Evolutionary conservation across 2,888 invertebrate species (phyloP).

Genomic region (Creontiades dilutus): DNA sequence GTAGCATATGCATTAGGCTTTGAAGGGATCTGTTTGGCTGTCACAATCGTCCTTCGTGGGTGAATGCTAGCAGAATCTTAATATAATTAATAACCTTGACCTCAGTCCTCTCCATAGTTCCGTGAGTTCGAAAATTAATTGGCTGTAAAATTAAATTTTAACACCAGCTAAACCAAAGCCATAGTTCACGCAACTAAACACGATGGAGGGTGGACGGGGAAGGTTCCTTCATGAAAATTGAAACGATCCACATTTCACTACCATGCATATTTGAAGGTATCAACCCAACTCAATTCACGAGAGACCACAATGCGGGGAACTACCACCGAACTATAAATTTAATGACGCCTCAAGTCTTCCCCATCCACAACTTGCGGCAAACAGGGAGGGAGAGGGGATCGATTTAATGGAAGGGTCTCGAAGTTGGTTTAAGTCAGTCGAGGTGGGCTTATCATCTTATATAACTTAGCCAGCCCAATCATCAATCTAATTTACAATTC

Average conservation of each 20-base stretch:
- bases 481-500: conserved; percentile 61
- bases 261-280: background rate
- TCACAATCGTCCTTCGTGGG: no score
- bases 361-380: conserved; percentile 18
- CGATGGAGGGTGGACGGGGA: no score
- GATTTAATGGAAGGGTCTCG: conserved; percentile 39
- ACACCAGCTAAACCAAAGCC: no score
- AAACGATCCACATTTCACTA: background rate
- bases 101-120: no score
- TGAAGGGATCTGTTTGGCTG: no score
- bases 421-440: conserved; percentile 43
- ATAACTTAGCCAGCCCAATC: conserved; percentile 50
- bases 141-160: no score
- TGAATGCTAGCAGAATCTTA: no score
- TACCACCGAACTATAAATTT: conserved; percentile 43
- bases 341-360: conserved; percentile 47
- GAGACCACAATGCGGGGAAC: conserved; percentile 12
- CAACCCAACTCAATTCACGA: background rate
- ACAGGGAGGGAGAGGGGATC: background rate
- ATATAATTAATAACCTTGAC: no score
- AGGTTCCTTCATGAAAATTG: background rate
- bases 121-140: no score
- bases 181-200: no score
- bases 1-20: no score
- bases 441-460: conserved; percentile 57